Evolutionary conservation across 2,797 vertebrate species (phyloP).

Genomic region (Xiphophorus birchmanni): DNA sequence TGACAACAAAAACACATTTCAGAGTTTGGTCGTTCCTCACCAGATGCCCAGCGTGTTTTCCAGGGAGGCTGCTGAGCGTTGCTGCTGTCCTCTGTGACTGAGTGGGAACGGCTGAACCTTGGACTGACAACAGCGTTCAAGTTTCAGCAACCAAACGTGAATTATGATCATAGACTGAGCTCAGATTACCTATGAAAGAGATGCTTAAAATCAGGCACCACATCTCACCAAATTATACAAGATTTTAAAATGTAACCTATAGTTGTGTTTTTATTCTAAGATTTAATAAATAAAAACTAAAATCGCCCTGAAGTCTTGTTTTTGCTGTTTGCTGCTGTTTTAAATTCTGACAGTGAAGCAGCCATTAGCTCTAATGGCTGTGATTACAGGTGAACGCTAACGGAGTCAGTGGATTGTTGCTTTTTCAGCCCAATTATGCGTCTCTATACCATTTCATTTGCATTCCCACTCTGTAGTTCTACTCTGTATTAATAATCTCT

Average conservation of each 20-base stretch:
- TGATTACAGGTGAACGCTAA: neutral
- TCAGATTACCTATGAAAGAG: conserved; percentile 10
- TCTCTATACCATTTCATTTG: neutral
- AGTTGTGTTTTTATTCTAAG: neutral
- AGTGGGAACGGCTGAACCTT: conserved; percentile 52
- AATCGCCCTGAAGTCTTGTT: neutral
- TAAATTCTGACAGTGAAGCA: neutral
- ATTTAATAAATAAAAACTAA: neutral
- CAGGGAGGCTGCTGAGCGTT: conserved; percentile 30
- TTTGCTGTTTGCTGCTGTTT: neutral
- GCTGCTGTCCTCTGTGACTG: conserved; percentile 21
- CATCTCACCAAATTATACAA: neutral
- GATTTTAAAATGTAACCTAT: neutral
- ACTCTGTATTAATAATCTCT: conserved; percentile 4
- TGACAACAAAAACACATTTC: conserved; percentile 12
- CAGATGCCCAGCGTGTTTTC: conserved; percentile 40
- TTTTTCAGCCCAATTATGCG: neutral
- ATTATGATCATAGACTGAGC: conserved; percentile 17
- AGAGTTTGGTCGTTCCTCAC: conserved; percentile 51
- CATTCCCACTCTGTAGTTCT: neutral
- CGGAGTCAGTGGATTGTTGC: conserved; percentile 3
- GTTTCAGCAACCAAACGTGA: conserved; percentile 5
- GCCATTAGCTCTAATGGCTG: conserved; percentile 2
- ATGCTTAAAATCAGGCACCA: conserved; percentile 9
- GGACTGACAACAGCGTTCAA: conserved; percentile 12